Evolutionary conservation across 2,888 invertebrate genomes (phyloP).

Genomic region (Luperina testacea): DNA sequence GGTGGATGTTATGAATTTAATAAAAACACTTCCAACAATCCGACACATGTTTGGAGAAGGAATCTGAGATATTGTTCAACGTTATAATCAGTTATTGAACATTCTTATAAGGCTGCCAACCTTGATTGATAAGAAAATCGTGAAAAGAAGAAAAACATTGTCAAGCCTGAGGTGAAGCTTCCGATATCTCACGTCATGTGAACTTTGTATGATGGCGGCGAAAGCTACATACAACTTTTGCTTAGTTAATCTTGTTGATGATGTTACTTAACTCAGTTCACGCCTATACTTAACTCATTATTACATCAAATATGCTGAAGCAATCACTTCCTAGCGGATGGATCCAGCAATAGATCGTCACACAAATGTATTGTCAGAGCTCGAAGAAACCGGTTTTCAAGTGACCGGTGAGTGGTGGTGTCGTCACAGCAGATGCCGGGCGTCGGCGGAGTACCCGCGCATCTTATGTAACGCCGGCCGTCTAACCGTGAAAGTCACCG

Average conservation of each 20-base stretch:
- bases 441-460: slow-evolving; percentile 76
- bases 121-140: neutral
- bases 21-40: slow-evolving; percentile 20
- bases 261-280: slow-evolving; percentile 1
- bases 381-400: slow-evolving; percentile 80
- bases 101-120: slow-evolving; percentile 13
- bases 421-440: slow-evolving; percentile 84
- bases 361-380: slow-evolving; percentile 65
- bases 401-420: slow-evolving; percentile 80
- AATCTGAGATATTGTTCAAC: slow-evolving; percentile 29
- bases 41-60: slow-evolving; percentile 29
- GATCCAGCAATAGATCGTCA: slow-evolving; percentile 52
- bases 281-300: slow-evolving; percentile 19
- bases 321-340: slow-evolving; percentile 55
- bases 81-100: slow-evolving; percentile 15
- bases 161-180: neutral
- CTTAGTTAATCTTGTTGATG: neutral
- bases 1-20: slow-evolving; percentile 33
- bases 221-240: neutral
- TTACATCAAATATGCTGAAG: slow-evolving; percentile 34
- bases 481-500: slow-evolving; percentile 90
- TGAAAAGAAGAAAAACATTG: slow-evolving; percentile 3
- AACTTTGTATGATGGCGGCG: slow-evolving; percentile 12
- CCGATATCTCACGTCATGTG: neutral
- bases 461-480: slow-evolving; percentile 88